Evolutionary conservation across 2,888 invertebrate genomes (phyloP).

Genomic region (Limnephilus rhombicus): DNA sequence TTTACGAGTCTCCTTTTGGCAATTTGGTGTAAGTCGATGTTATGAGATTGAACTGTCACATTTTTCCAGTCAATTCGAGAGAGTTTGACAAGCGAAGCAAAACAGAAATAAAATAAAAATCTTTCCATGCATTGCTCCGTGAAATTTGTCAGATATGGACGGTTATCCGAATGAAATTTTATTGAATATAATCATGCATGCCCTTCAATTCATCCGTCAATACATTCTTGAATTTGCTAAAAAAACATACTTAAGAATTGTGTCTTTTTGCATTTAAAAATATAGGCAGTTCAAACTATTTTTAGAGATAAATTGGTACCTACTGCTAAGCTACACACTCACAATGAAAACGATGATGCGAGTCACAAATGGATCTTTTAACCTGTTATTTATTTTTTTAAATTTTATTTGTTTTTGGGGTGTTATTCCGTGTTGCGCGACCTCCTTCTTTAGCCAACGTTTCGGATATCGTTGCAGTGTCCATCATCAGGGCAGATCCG

Average conservation of each 20-base stretch:
- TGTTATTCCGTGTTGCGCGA: too few species aligned
- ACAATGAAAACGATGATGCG: not conserved
- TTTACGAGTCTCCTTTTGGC: not conserved
- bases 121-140: not conserved
- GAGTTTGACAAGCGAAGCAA: conserved; percentile 6
- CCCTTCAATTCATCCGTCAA: not conserved
- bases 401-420: too few species aligned
- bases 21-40: not conserved
- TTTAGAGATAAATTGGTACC: not conserved
- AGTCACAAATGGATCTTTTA: not conserved
- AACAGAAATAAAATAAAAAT: not conserved
- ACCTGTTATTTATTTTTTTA: too few species aligned
- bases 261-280: too few species aligned
- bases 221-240: not conserved
- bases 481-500: too few species aligned
- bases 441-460: too few species aligned
- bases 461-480: too few species aligned
- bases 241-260: too few species aligned
- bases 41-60: conserved; percentile 5
- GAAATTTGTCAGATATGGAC: not conserved
- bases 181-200: conserved; percentile 18
- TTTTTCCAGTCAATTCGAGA: not conserved
- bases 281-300: too few species aligned
- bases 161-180: not conserved
- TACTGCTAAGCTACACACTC: not conserved